phyloP scores from a whole-genome alignment of 2,797 vertebrate species.

The Hydrocynus forskahlii region DNA sequence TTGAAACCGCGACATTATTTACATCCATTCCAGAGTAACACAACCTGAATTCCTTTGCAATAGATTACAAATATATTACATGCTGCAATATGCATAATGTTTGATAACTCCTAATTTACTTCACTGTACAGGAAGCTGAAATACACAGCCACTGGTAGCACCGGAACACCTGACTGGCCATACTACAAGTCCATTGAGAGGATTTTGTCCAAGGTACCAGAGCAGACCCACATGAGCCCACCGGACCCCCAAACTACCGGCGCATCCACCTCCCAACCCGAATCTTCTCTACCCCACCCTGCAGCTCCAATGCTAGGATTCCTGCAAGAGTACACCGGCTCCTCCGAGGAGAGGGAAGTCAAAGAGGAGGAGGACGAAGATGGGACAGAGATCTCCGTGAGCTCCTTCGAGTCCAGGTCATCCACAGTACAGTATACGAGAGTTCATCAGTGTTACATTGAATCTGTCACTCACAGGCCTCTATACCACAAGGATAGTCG shows the following conservation, averaged over 20 bases:
- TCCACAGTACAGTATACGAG: not conserved
- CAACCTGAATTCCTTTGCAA: not conserved
- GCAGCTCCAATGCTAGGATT: conserved; percentile 86
- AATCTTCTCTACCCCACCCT: conserved; percentile 83
- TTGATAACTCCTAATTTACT: not conserved
- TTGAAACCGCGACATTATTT: no score
- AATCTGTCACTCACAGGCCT: not conserved
- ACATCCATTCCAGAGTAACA: no score
- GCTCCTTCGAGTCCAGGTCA: conserved; percentile 86
- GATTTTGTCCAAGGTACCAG: conserved; percentile 92
- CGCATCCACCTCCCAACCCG: conserved; percentile 85
- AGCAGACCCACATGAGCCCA: conserved; percentile 83
- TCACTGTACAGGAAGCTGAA: conserved; percentile 87
- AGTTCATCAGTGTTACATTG: not conserved
- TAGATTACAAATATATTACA: not conserved
- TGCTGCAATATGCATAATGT: not conserved
- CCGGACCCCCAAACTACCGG: conserved; percentile 84
- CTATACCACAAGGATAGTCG: not conserved
- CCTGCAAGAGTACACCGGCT: conserved; percentile 89
- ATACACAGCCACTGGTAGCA: conserved; percentile 83
- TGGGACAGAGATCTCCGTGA: conserved; percentile 89
- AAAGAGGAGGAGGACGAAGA: conserved; percentile 85
- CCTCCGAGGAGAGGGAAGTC: conserved; percentile 90
- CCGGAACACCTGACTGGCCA: conserved; percentile 90
- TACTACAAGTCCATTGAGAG: conserved; percentile 95